A percentile compares a stretch with the other conserved stretches of the same genome.
Evolutionary conservation across 1,140 invertebrate species (phyloP).

Genomic region (Callitettix versicolor): DNA sequence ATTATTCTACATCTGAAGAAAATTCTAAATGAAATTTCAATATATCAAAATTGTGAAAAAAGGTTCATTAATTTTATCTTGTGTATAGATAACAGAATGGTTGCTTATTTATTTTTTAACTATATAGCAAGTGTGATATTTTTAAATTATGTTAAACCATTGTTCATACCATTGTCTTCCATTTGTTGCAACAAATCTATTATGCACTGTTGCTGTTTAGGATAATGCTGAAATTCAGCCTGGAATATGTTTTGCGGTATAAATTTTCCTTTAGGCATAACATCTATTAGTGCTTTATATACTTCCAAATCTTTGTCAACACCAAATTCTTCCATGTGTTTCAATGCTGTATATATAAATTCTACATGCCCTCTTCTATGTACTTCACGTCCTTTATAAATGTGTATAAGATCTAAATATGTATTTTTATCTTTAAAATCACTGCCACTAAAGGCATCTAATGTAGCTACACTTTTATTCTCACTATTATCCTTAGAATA

Average conservation of each 20-base stretch:
- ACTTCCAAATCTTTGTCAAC: conserved; percentile 81
- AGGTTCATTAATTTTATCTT: too few species aligned
- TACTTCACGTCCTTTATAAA: conserved; percentile 48
- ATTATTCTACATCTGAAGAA: too few species aligned
- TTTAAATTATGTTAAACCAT: too few species aligned
- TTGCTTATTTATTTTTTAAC: too few species aligned
- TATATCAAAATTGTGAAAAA: too few species aligned
- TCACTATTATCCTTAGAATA: not conserved
- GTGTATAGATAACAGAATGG: too few species aligned
- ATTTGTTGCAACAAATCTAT: conserved; percentile 81
- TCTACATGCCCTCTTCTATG: conserved; percentile 73
- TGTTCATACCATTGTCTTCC: conserved; percentile 68
- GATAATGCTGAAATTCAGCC: conserved; percentile 82
- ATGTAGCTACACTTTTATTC: not conserved
- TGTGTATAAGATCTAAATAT: conserved; percentile 61
- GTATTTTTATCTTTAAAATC: conserved; percentile 58
- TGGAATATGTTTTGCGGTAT: conserved; percentile 72
- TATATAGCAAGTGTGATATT: not conserved
- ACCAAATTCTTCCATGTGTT: conserved; percentile 81
- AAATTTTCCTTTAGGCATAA: conserved; percentile 87
- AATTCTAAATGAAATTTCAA: too few species aligned
- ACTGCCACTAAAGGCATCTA: conserved; percentile 26
- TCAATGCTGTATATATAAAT: conserved; percentile 83
- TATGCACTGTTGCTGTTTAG: conserved; percentile 86
- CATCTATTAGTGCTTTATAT: conserved; percentile 82